Conservation (phyloP, 2,113 vertebrate species). For the Heteronetta atricapilla region DNA sequence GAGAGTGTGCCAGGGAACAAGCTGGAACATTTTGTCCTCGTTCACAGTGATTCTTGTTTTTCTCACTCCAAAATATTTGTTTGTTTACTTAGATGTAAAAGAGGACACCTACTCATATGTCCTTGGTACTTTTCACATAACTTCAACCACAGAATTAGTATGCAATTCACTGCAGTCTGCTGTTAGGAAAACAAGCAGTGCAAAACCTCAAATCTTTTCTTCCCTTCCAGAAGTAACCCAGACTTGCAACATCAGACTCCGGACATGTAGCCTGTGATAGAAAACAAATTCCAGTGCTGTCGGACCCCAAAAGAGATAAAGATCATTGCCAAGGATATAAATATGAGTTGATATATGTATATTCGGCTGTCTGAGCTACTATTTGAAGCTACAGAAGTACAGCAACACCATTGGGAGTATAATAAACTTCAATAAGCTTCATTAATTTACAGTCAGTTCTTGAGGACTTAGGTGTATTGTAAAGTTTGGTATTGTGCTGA, state of each 20-base stretch:
- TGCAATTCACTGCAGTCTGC: not conserved
- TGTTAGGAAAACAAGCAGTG: not conserved
- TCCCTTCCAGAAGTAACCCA: not conserved
- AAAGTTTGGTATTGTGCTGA: not conserved
- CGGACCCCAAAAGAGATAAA: conserved; percentile 5
- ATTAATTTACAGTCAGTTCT: not conserved
- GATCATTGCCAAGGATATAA: conserved; percentile 24
- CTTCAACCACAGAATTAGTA: not conserved
- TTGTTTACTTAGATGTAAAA: conserved; percentile 56
- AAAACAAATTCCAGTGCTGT: conserved; percentile 39
- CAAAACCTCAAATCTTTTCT: conserved; percentile 29
- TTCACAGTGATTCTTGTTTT: conserved; percentile 28
- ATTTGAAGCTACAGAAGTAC: not conserved
- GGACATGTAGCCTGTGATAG: not conserved
- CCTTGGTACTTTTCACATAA: not conserved
- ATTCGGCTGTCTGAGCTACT: not conserved
- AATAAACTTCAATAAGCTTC: not conserved
- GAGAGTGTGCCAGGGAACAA: not conserved
- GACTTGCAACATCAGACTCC: not conserved
- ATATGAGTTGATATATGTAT: not conserved
- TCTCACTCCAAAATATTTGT: conserved; percentile 5
- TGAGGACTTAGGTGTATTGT: not conserved
- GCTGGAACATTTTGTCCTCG: not conserved
- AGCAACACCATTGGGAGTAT: not conserved
- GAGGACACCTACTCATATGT: conserved; percentile 38